A percentile compares a stretch with the other conserved stretches of the same genome.
Evolutionary conservation across 2,113 vertebrate species (phyloP).

Genomic region (Albula glossodonta): DNA sequence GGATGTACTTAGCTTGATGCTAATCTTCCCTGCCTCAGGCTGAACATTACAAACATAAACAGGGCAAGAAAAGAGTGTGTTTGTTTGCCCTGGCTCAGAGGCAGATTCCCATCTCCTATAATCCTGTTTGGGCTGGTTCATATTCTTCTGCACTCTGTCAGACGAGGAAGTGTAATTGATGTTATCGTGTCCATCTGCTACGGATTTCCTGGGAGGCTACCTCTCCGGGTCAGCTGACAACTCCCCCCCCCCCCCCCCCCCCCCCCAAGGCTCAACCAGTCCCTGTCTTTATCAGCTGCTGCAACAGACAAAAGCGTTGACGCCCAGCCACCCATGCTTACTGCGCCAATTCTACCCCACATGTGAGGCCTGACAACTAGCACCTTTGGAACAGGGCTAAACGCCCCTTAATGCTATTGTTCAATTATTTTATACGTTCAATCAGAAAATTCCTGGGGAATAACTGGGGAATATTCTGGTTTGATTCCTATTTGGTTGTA

Average conservation of each 20-base stretch:
- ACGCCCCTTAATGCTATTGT: no score
- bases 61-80: conserved; percentile 31
- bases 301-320: background rate
- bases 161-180: conserved; percentile 47
- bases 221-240: conserved; percentile 5
- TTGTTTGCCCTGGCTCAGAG: conserved; percentile 36
- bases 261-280: background rate
- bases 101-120: conserved; percentile 36
- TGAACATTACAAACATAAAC: conserved; percentile 33
- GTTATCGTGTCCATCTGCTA: conserved; percentile 55
- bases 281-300: background rate
- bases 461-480: no score
- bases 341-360: background rate
- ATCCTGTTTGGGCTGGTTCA: conserved; percentile 54
- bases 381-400: no score
- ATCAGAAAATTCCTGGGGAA: no score
- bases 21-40: conserved; percentile 26
- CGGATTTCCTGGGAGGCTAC: conserved; percentile 54
- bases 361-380: background rate
- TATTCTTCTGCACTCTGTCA: conserved; percentile 56
- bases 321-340: background rate
- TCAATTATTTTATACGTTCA: no score
- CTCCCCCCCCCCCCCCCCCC: no score
- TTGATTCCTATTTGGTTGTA: no score
- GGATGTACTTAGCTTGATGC: conserved; percentile 15